phyloP scores from a whole-genome alignment of 2,888 invertebrate genomes.

The Pimpla rufipes region DNA sequence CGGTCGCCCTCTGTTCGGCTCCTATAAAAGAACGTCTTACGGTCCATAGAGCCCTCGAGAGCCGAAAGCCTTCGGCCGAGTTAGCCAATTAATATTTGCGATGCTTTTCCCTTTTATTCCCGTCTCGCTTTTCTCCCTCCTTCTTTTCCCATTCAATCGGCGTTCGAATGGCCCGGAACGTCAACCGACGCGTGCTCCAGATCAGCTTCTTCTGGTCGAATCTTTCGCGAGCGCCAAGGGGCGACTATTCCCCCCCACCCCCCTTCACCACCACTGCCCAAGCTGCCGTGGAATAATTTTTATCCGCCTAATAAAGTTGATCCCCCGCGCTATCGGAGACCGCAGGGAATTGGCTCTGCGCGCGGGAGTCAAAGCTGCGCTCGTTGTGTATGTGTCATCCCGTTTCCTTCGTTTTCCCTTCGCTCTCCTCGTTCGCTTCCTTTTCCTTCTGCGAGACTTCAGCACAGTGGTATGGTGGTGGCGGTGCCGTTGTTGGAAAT shows the following conservation, averaged over 20 bases:
- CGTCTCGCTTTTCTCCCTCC: constrained; percentile 2
- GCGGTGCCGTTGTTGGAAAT: constrained; percentile 54
- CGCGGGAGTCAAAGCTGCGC: constrained; percentile 53
- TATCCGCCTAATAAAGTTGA: constrained; percentile 73
- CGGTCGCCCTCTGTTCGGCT: neutral
- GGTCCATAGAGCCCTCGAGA: constrained; percentile 16
- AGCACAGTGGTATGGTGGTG: neutral
- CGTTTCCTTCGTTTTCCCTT: constrained; percentile 8
- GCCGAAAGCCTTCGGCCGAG: constrained; percentile 1
- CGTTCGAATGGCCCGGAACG: constrained; percentile 31
- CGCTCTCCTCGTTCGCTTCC: neutral
- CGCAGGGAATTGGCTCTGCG: constrained; percentile 68
- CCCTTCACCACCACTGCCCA: neutral
- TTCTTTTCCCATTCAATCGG: constrained; percentile 44
- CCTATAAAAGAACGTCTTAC: constrained; percentile 20
- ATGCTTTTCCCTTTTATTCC: constrained; percentile 39
- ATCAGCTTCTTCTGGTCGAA: constrained; percentile 23
- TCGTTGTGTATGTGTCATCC: constrained; percentile 37
- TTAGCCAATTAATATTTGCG: constrained; percentile 70
- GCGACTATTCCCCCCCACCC: neutral
- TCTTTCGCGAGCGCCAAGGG: constrained; percentile 19
- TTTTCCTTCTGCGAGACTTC: neutral
- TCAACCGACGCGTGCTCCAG: constrained; percentile 24
- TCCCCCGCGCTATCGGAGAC: constrained; percentile 65
- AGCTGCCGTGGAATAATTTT: constrained; percentile 71